Evolutionary conservation across 2,113 vertebrate species (phyloP).

Genomic region (Nettapus auritus): DNA sequence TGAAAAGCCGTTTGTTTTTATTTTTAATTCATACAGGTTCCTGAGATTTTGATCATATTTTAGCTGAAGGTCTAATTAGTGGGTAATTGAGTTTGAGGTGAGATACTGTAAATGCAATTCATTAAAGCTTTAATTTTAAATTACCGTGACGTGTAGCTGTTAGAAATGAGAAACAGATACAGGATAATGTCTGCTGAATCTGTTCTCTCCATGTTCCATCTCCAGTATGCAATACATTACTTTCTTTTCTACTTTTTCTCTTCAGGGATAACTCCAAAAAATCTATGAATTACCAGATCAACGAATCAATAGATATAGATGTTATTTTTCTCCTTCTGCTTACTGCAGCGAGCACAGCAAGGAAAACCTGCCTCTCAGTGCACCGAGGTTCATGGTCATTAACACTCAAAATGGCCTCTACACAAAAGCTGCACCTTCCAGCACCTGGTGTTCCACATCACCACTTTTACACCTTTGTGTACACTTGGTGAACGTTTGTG

Average conservation of each 20-base stretch:
- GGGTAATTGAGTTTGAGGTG: neutral
- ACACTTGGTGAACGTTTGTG: neutral
- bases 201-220: neutral
- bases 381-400: accelerated
- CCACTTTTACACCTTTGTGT: neutral
- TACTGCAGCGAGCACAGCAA: neutral
- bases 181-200: neutral
- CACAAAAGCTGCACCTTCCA: neutral
- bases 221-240: neutral
- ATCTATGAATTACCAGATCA: neutral
- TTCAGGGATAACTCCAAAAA: neutral
- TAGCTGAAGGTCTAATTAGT: neutral
- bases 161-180: neutral
- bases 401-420: neutral
- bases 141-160: neutral
- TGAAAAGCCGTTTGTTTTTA: neutral
- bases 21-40: neutral
- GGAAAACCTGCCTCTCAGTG: neutral
- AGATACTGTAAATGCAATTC: neutral
- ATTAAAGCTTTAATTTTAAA: neutral
- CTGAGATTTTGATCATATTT: neutral
- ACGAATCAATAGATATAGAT: neutral
- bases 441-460: neutral
- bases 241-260: neutral
- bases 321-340: neutral